Conservation (phyloP, 2,888 invertebrate genomes). For the Masnerella sp. region DNA sequence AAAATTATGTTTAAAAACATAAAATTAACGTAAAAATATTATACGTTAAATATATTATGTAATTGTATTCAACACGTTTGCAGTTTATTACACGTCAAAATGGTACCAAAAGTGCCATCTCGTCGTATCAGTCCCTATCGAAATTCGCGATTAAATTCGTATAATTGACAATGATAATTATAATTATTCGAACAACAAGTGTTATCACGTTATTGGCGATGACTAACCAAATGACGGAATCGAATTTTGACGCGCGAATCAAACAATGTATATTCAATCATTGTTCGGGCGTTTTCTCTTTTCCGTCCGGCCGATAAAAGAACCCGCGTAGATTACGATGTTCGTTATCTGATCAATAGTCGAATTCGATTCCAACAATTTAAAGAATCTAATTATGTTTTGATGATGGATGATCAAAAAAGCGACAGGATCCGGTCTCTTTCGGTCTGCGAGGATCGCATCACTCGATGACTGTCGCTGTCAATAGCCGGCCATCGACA, state of each 20-base stretch:
- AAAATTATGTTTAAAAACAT: no score
- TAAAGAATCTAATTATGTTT: conserved; percentile 8
- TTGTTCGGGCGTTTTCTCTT: not conserved
- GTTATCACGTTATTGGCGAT: no score
- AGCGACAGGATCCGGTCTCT: conserved; percentile 62
- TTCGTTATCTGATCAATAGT: conserved; percentile 13
- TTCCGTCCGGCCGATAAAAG: conserved; percentile 1
- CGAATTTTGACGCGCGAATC: no score
- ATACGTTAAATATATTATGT: no score
- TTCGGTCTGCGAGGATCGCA: conserved; percentile 62
- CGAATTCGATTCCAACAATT: conserved; percentile 1
- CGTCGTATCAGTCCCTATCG: not conserved
- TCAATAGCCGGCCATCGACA: conserved; percentile 79
- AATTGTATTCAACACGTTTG: no score
- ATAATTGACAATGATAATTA: conserved; percentile 1
- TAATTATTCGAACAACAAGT: not conserved
- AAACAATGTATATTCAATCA: no score
- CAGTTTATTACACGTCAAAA: no score
- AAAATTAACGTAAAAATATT: no score
- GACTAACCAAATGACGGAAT: no score
- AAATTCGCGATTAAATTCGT: not conserved
- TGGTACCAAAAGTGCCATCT: not conserved
- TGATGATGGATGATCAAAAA: conserved; percentile 11
- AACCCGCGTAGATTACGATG: not conserved
- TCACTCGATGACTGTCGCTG: conserved; percentile 68